Evolutionary conservation across 1,140 invertebrate species (phyloP).

Genomic region (Temnothorax curvispinosus): DNA sequence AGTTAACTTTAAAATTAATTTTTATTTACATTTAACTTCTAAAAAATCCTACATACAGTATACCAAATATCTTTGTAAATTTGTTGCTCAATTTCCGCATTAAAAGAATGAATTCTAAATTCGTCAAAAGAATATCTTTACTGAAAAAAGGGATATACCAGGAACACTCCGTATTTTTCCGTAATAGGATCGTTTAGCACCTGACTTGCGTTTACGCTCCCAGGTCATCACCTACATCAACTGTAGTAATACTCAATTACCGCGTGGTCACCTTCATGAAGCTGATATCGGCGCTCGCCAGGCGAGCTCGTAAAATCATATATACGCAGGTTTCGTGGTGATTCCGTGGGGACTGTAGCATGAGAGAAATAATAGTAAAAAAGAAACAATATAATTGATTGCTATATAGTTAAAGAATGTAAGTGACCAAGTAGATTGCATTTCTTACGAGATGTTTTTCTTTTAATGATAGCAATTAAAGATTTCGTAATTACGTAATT

Average conservation of each 20-base stretch:
- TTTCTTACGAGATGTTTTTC: background rate
- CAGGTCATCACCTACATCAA: conserved; percentile 29
- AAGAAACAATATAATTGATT: background rate
- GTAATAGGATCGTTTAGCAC: conserved; percentile 70
- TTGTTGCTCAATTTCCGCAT: background rate
- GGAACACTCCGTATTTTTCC: conserved; percentile 57
- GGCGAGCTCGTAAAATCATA: conserved; percentile 24
- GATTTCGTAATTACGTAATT: background rate
- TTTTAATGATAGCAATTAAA: background rate
- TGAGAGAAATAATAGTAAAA: conserved; percentile 13
- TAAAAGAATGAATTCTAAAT: background rate
- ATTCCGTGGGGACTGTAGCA: conserved; percentile 22
- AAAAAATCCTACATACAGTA: background rate
- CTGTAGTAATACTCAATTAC: conserved; percentile 69
- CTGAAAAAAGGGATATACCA: background rate
- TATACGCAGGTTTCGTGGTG: conserved; percentile 19
- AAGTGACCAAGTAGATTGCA: background rate
- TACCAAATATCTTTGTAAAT: background rate
- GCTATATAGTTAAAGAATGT: background rate
- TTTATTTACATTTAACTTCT: background rate
- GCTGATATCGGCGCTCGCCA: conserved; percentile 56
- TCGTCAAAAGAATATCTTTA: background rate
- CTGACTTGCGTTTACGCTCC: conserved; percentile 51
- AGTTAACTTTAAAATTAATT: background rate
- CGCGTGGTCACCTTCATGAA: conserved; percentile 53